phyloP scores from a whole-genome alignment of 2,113 vertebrate species.

The Oryzias woworae region DNA sequence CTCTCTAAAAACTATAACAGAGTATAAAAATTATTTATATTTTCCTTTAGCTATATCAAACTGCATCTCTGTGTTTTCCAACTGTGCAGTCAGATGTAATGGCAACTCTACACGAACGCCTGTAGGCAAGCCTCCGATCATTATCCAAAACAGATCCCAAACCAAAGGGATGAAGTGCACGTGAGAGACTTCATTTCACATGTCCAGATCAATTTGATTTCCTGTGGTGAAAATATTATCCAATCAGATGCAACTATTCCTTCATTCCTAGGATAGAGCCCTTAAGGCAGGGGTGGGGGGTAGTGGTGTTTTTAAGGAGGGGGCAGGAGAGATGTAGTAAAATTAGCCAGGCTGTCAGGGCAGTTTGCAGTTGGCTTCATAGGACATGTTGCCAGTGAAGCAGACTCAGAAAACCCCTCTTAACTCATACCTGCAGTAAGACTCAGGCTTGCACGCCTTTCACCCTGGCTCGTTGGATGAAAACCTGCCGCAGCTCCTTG shows the following conservation, averaged over 20 bases:
- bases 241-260: constrained; percentile 46
- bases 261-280: constrained; percentile 47
- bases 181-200: constrained; percentile 20
- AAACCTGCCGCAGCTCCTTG: constrained; percentile 74
- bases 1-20: background rate
- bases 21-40: background rate
- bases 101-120: background rate
- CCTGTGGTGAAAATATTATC: constrained; percentile 41
- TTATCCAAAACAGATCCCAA: constrained; percentile 37
- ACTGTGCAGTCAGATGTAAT: constrained; percentile 9
- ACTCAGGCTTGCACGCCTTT: constrained; percentile 63
- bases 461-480: constrained; percentile 70
- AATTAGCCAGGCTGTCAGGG: constrained; percentile 84
- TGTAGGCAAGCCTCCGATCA: constrained; percentile 4
- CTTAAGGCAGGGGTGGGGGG: constrained; percentile 45
- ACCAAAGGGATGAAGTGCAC: constrained; percentile 54
- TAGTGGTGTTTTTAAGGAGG: constrained; percentile 11
- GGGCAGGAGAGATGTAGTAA: constrained; percentile 61
- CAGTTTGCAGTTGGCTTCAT: constrained; percentile 82
- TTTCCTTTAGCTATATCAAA: background rate
- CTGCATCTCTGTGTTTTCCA: background rate
- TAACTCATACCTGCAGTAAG: constrained; percentile 72
- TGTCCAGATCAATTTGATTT: constrained; percentile 63
- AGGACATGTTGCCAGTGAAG: constrained; percentile 82
- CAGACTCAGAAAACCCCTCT: constrained; percentile 78